These are phyloP conservation scores for Mormoops blainvillei DNA, from an alignment of 2,113 vertebrate species.

Conservation along the genomic window DNA sequence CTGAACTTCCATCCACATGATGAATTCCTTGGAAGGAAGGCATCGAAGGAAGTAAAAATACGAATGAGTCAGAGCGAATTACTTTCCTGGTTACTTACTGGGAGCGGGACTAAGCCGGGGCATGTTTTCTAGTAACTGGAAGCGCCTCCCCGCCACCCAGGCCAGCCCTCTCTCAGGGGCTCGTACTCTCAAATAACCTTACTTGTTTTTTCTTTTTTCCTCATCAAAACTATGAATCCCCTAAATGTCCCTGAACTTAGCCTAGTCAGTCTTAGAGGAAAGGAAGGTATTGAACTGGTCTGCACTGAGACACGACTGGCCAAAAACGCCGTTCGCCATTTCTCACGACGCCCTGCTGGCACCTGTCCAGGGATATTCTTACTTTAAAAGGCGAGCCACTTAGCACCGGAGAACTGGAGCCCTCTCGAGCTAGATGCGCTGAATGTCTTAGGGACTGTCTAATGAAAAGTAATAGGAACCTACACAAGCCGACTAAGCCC, in stretches of 20 bases:
- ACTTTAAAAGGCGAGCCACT: background rate
- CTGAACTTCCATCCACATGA: slow-evolving; percentile 40
- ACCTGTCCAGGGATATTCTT: background rate
- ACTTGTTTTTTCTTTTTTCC: background rate
- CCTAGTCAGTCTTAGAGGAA: background rate
- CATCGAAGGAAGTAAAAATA: slow-evolving; percentile 52
- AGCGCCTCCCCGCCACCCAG: background rate
- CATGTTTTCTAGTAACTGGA: slow-evolving; percentile 2
- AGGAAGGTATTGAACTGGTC: background rate
- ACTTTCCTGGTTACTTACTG: slow-evolving; percentile 30
- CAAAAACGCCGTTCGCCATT: background rate
- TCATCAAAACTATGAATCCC: background rate
- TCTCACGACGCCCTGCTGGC: background rate
- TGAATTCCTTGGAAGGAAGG: slow-evolving; percentile 60
- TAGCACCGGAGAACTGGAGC: background rate
- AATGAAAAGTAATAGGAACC: background rate
- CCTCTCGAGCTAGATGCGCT: background rate
- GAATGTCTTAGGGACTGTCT: background rate
- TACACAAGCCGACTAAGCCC: background rate
- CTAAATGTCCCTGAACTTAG: background rate
- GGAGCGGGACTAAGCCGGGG: background rate
- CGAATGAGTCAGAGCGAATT: slow-evolving; percentile 31
- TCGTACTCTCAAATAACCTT: background rate
- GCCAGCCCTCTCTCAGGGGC: background rate
- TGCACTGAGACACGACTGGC: background rate